These are phyloP conservation scores for Alsophila aescularia DNA, from an alignment of 2,888 invertebrate species.

Conservation along the genomic window DNA sequence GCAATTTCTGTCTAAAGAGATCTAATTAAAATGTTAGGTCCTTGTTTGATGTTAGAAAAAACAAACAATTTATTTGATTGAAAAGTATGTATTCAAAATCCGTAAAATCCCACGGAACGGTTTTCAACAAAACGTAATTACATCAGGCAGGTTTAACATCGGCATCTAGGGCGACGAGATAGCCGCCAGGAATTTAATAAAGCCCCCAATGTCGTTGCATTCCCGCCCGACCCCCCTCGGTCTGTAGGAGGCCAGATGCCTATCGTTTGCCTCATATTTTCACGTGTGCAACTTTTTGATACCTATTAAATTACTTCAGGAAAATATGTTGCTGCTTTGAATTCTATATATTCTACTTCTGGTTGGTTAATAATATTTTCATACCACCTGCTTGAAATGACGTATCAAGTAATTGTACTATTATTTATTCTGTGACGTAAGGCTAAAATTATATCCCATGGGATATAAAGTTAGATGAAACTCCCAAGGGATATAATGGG, in stretches of 20 bases:
- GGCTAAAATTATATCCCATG: too few relatives aligned
- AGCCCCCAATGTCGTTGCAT: conserved; percentile 45
- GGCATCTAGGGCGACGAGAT: conserved; percentile 31
- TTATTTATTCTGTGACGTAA: too few relatives aligned
- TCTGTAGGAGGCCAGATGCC: conserved; percentile 16
- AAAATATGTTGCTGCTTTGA: too few relatives aligned
- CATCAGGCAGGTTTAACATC: conserved; percentile 15
- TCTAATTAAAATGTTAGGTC: too few relatives aligned
- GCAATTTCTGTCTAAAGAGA: too few relatives aligned
- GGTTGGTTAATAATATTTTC: too few relatives aligned
- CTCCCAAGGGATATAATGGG: too few relatives aligned
- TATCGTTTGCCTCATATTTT: not conserved
- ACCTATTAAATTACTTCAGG: too few relatives aligned
- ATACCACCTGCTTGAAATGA: too few relatives aligned
- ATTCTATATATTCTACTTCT: too few relatives aligned
- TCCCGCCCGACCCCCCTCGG: conserved; percentile 41
- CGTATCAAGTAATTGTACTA: too few relatives aligned
- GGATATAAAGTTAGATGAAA: too few relatives aligned
- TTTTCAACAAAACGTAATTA: conserved; percentile 18
- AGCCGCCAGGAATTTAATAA: conserved; percentile 73
- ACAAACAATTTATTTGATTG: not conserved
- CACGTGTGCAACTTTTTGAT: not conserved
- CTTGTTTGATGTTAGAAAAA: not conserved
- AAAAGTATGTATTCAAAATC: not conserved
- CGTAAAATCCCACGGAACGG: not conserved